Base-by-base conservation (phyloP, 2,888 invertebrate species). In the Drosophila bunnanda region DNA sequence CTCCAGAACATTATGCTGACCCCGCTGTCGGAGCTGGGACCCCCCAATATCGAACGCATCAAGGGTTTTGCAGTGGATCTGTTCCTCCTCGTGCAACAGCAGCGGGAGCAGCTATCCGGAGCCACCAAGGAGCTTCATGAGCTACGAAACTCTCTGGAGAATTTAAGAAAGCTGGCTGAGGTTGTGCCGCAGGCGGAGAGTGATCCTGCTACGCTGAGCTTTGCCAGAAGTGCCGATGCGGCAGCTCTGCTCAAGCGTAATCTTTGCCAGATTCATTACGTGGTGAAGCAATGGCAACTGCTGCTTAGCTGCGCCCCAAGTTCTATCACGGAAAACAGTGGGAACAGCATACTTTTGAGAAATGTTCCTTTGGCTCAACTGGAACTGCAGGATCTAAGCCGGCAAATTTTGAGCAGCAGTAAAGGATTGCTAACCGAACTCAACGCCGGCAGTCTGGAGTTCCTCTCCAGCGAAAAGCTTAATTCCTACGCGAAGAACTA, bases 11-110 rank as follows among this genome's bases (percentile, higher is more conserved):
- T 90, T 3, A 90, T 93, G 89, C 48, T 94, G 43, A 94, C 95
- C 1, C 96, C 96, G 0, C 95, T 96, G 30, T 94, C 95, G 79
- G 98, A 98, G 83, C 92, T 98, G 52, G 97, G 97, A 0, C 93
- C 95, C 1, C 95, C 95, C 54, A 96, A 97, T 82, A 94, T 97
- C 55, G 97, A 98, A 82, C 94, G 98, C 56, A 96, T 97, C 85
- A 95, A 95, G 91, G 99, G 99, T 52, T 98, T 96, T 90, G 94
- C 96, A 0, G 94, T 95, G 20, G 96, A 98, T 84, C 92, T 98
- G 44, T 93, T 97, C 94, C 92, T 94, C 73, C 88, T 95, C 52
- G 94, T 95, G 1, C 95, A 95, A 78, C 93, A 93, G 17, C 96
- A 96, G 90, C 95, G 96, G 88, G 93, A 92, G 74, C 93, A 93